Conservation (phyloP, 1,140 invertebrate species). For the Physella acuta region DNA sequence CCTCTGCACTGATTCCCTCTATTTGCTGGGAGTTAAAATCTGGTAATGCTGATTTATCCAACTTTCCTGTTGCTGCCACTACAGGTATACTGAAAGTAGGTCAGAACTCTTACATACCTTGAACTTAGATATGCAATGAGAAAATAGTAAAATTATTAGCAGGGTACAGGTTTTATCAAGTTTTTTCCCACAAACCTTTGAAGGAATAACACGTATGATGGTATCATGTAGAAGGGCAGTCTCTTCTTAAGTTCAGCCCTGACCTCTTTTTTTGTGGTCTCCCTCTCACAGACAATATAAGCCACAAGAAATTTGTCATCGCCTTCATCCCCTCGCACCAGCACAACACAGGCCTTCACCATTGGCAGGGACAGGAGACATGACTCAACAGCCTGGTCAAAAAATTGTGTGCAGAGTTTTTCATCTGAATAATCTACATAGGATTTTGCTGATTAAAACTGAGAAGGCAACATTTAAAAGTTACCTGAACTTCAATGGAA, state of each 20-base stretch:
- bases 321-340: slow-evolving; percentile 62
- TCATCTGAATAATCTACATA: too few relatives aligned
- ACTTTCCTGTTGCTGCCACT: slow-evolving; percentile 58
- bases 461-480: too few relatives aligned
- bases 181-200: too few relatives aligned
- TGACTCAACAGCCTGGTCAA: slow-evolving; percentile 60
- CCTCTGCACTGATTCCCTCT: slow-evolving; percentile 49
- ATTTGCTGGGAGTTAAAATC: slow-evolving; percentile 47
- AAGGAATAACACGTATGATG: slow-evolving; percentile 62
- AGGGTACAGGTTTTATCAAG: too few relatives aligned
- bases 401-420: too few relatives aligned
- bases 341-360: slow-evolving; percentile 60
- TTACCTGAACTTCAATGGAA: too few relatives aligned
- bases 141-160: too few relatives aligned
- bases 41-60: slow-evolving; percentile 60
- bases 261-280: slow-evolving; percentile 55
- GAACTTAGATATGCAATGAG: too few relatives aligned
- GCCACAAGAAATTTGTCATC: slow-evolving; percentile 64
- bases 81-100: slow-evolving; percentile 59
- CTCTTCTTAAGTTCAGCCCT: slow-evolving; percentile 59
- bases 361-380: slow-evolving; percentile 59
- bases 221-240: slow-evolving; percentile 66
- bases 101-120: too few relatives aligned
- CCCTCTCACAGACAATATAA: slow-evolving; percentile 60
- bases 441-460: too few relatives aligned